A percentile compares a stretch with the other conserved stretches of the same genome.
These are phyloP conservation scores for Ashinkailepas kermadecensis DNA, from an alignment of 2,888 invertebrate genomes.

Conservation along the genomic window DNA sequence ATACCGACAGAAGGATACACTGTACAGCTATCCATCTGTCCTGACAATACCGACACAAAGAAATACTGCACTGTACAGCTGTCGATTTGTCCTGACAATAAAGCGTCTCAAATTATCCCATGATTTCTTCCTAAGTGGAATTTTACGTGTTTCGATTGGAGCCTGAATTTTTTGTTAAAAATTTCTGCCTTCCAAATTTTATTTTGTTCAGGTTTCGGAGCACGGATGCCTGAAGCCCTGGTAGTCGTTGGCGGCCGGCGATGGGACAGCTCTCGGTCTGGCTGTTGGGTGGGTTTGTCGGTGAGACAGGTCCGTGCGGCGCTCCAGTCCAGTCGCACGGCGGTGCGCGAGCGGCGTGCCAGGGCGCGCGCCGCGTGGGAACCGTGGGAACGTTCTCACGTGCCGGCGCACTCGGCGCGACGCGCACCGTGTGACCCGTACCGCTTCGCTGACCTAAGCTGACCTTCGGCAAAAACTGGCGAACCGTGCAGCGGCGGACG, in stretches of 20 bases:
- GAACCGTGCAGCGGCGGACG: background rate
- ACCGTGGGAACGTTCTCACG: conserved; percentile 15
- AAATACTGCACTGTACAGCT: no score
- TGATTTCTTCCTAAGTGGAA: no score
- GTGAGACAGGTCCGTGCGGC: background rate
- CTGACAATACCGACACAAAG: no score
- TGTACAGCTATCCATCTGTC: no score
- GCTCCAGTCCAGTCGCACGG: background rate
- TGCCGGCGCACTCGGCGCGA: conserved; percentile 11
- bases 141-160: no score
- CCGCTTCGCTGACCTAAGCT: background rate
- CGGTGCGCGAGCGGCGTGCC: conserved; percentile 10
- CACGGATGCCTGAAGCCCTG: background rate
- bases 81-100: no score
- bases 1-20: no score
- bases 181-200: no score
- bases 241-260: background rate
- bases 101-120: no score
- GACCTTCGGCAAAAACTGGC: conserved; percentile 5
- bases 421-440: conserved; percentile 13
- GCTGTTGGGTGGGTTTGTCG: background rate
- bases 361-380: conserved; percentile 9
- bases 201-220: no score
- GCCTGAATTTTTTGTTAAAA: no score
- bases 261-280: background rate